phyloP scores from a whole-genome alignment of 2,797 vertebrate genomes.

The Eospalax fontanierii region DNA sequence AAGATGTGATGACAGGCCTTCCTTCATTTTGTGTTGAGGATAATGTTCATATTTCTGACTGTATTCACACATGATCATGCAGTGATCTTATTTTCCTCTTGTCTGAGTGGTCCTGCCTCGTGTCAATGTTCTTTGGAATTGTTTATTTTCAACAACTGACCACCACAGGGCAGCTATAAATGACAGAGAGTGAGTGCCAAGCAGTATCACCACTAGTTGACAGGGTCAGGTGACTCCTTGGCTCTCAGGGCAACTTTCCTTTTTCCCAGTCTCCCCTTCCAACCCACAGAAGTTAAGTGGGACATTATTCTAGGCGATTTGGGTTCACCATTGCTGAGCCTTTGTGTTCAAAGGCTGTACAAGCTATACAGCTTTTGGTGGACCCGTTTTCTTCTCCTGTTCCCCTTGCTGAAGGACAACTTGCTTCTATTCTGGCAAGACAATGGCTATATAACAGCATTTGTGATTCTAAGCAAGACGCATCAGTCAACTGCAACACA shows the following conservation, averaged over 20 bases:
- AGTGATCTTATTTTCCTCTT: neutral
- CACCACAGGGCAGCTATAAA: neutral
- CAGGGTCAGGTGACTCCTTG: neutral
- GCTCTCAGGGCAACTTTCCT: neutral
- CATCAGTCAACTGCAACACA: neutral
- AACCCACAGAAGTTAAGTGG: neutral
- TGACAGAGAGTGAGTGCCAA: neutral
- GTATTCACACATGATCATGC: neutral
- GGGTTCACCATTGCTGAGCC: neutral
- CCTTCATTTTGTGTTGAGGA: neutral
- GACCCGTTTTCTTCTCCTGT: neutral
- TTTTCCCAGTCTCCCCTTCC: neutral
- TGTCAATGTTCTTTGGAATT: neutral
- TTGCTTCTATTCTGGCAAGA: neutral
- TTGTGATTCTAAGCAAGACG: slow-evolving; percentile 7
- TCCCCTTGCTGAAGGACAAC: slow-evolving; percentile 23
- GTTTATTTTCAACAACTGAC: neutral
- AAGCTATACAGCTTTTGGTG: neutral
- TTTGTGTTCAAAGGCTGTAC: neutral
- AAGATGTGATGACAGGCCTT: neutral
- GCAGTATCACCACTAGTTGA: neutral
- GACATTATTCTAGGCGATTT: neutral
- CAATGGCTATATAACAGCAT: neutral
- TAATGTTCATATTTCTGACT: neutral
- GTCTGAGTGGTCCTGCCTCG: neutral